Percentiles rank a stretch among this genome's conserved stretches.
Conservation (phyloP, 2,797 vertebrate species). For the Labroides dimidiatus region DNA sequence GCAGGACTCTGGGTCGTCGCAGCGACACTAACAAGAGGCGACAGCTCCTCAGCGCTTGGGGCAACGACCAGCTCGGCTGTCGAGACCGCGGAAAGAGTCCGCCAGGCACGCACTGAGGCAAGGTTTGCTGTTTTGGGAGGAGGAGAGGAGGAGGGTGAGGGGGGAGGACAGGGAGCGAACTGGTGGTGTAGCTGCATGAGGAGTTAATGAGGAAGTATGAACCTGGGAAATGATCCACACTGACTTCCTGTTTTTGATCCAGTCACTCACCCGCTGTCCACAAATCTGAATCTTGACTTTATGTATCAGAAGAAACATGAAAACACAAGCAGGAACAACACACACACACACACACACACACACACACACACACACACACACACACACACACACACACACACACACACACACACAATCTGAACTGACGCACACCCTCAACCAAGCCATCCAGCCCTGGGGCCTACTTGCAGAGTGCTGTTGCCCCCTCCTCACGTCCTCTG, state of each 20-base stretch:
- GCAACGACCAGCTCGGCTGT: slow-evolving; percentile 88
- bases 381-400: slow-evolving; percentile 7
- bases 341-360: background rate
- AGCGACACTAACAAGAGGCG: slow-evolving; percentile 86
- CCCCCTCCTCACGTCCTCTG: slow-evolving; percentile 30
- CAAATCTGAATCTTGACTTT: background rate
- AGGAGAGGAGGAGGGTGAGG: slow-evolving; percentile 39
- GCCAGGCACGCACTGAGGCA: slow-evolving; percentile 87
- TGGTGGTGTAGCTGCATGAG: slow-evolving; percentile 66
- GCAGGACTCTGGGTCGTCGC: slow-evolving; percentile 80
- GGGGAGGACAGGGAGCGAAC: slow-evolving; percentile 49
- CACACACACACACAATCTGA: slow-evolving; percentile 40
- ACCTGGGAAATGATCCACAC: slow-evolving; percentile 38
- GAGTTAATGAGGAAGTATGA: slow-evolving; percentile 56
- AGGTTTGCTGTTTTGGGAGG: slow-evolving; percentile 79
- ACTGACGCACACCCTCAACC: slow-evolving; percentile 52
- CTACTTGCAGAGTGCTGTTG: slow-evolving; percentile 69
- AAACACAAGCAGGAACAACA: slow-evolving; percentile 37
- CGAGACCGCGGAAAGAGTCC: slow-evolving; percentile 84
- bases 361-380: slow-evolving; percentile 16
- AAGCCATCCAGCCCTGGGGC: slow-evolving; percentile 74
- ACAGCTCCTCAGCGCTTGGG: slow-evolving; percentile 86
- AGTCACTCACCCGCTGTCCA: slow-evolving; percentile 15
- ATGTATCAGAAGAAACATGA: slow-evolving; percentile 13
- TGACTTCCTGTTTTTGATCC: slow-evolving; percentile 39